Conservation (phyloP, 2,888 invertebrate species). For the Polyommatus icarus region DNA sequence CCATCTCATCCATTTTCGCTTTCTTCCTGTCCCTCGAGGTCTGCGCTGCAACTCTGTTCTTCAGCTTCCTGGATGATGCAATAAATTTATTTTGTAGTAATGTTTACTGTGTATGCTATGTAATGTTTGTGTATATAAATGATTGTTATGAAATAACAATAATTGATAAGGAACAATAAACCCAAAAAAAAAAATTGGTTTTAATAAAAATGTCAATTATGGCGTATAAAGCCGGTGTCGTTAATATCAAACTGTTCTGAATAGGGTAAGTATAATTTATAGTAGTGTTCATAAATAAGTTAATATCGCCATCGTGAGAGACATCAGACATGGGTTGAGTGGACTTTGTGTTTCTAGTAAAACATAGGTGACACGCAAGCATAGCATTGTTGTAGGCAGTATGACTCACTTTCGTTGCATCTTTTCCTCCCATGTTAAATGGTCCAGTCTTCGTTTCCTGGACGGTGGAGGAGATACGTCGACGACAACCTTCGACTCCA, state of each 20-base stretch:
- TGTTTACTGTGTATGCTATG: not conserved
- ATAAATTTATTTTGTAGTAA: not conserved
- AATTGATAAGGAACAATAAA: too few species aligned
- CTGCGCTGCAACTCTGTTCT: slow-evolving; percentile 98
- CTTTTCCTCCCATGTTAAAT: slow-evolving; percentile 92
- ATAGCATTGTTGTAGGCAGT: slow-evolving; percentile 44
- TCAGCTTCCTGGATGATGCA: slow-evolving; percentile 87
- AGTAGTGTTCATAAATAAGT: not conserved
- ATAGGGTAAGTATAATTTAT: not conserved
- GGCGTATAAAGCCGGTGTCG: too few species aligned
- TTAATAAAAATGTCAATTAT: too few species aligned
- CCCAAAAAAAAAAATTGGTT: too few species aligned
- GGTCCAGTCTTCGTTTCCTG: slow-evolving; percentile 88
- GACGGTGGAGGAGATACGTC: slow-evolving; percentile 61
- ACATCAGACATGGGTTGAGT: not conserved
- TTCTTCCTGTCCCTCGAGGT: slow-evolving; percentile 98
- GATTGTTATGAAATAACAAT: too few species aligned
- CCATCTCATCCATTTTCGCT: slow-evolving; percentile 94
- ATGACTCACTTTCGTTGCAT: slow-evolving; percentile 90
- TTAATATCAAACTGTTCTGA: too few species aligned
- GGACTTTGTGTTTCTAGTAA: not conserved
- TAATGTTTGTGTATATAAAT: too few species aligned
- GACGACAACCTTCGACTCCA: slow-evolving; percentile 58
- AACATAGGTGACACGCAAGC: slow-evolving; percentile 34
- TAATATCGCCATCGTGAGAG: not conserved